Percentiles rank a stretch among this genome's conserved stretches.
These are phyloP conservation scores for Pissodes strobi DNA, from an alignment of 1,140 invertebrate species.

Conservation along the genomic window DNA sequence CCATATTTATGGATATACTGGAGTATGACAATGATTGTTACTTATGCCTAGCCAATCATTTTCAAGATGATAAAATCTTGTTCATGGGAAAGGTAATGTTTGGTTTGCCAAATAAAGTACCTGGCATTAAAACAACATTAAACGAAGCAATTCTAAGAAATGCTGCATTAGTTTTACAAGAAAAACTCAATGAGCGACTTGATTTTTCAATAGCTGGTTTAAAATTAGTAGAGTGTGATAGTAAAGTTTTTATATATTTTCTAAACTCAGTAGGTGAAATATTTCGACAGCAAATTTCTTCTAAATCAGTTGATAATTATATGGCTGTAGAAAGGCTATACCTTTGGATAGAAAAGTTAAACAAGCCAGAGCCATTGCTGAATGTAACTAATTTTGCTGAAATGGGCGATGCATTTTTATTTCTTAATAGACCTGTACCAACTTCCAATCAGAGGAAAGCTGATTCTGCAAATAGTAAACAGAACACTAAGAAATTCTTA, in stretches of 20 bases:
- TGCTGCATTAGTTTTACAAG: slow-evolving; percentile 4
- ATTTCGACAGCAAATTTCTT: slow-evolving; percentile 17
- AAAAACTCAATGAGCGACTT: slow-evolving; percentile 7
- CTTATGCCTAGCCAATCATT: slow-evolving; percentile 14
- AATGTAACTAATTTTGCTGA: slow-evolving; percentile 26
- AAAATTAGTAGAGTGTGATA: slow-evolving; percentile 6
- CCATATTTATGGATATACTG: not conserved
- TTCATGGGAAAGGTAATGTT: slow-evolving; percentile 11
- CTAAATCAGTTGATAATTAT: not conserved
- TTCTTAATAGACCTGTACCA: slow-evolving; percentile 1
- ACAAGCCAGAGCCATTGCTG: not conserved
- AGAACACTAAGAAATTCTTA: slow-evolving; percentile 13
- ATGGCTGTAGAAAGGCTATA: not conserved
- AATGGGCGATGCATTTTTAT: slow-evolving; percentile 16
- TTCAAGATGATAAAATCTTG: slow-evolving; percentile 10
- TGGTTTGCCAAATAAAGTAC: slow-evolving; percentile 16
- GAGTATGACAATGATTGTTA: not conserved
- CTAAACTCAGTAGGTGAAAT: slow-evolving; percentile 22
- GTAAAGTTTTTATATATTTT: slow-evolving; percentile 13
- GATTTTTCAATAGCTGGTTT: slow-evolving; percentile 6
- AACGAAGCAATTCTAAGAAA: slow-evolving; percentile 8
- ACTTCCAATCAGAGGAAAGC: not conserved
- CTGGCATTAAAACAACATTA: slow-evolving; percentile 14
- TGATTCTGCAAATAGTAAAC: not conserved
- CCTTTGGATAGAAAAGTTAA: not conserved